A percentile compares a stretch with the other conserved stretches of the same genome.
These are phyloP conservation scores for Epiblema foenella DNA, from an alignment of 2,888 invertebrate genomes.

Conservation along the genomic window DNA sequence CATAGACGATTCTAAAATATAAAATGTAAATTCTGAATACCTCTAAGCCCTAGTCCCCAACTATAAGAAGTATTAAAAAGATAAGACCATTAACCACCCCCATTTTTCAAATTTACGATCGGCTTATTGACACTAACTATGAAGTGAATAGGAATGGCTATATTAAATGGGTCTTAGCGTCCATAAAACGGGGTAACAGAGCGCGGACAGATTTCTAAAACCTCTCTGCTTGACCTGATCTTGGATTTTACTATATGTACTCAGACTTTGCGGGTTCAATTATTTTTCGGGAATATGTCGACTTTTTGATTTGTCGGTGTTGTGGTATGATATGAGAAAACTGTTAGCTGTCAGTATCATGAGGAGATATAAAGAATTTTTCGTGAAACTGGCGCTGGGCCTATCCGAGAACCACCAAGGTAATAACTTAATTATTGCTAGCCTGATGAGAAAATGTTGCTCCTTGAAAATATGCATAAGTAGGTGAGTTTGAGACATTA, in stretches of 20 bases:
- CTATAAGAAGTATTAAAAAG: constrained; percentile 25
- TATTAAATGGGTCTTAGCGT: constrained; percentile 10
- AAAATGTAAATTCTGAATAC: background rate
- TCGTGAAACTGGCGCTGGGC: too few species aligned
- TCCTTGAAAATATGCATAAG: too few species aligned
- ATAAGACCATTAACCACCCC: constrained; percentile 15
- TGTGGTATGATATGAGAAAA: too few species aligned
- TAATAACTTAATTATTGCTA: too few species aligned
- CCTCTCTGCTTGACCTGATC: constrained; percentile 18
- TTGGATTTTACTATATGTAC: constrained; percentile 1
- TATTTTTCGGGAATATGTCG: too few species aligned
- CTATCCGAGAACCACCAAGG: too few species aligned
- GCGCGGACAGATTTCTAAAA: constrained; percentile 22
- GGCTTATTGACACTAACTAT: constrained; percentile 25
- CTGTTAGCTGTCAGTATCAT: too few species aligned
- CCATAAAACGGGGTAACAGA: constrained; percentile 23
- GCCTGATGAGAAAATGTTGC: too few species aligned
- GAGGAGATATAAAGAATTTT: too few species aligned
- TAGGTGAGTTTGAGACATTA: too few species aligned
- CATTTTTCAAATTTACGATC: constrained; percentile 33
- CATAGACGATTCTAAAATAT: background rate
- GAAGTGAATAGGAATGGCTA: constrained; percentile 15
- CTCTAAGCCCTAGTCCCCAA: background rate
- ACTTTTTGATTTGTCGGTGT: too few species aligned
- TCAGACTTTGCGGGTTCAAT: background rate